Evolutionary conservation across 2,888 invertebrate genomes (phyloP).

Genomic region (Nomada hirtipes): DNA sequence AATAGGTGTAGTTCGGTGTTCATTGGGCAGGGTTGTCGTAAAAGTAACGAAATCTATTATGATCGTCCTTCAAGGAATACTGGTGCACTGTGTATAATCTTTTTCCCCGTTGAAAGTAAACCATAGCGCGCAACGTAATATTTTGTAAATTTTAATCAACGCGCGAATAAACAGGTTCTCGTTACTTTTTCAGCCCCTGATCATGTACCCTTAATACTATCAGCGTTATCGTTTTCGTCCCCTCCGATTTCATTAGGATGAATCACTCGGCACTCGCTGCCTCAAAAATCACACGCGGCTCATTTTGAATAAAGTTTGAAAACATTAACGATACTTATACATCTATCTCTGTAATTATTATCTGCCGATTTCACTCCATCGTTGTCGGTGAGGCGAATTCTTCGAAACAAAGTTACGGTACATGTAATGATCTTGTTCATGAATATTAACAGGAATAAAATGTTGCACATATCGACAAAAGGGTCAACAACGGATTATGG

Average conservation of each 20-base stretch:
- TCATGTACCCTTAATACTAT: conserved; percentile 50
- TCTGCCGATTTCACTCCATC: conserved; percentile 55
- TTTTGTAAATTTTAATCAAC: neutral
- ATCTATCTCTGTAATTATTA: conserved; percentile 72
- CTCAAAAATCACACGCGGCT: conserved; percentile 48
- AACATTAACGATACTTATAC: conserved; percentile 81
- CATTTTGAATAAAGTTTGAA: conserved; percentile 80
- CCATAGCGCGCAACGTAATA: neutral
- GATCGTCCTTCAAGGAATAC: neutral
- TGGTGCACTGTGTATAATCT: neutral
- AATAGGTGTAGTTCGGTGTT: neutral
- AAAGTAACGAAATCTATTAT: neutral
- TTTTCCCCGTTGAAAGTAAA: neutral
- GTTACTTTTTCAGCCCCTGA: conserved; percentile 6
- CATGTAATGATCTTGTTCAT: no score
- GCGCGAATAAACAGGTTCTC: neutral
- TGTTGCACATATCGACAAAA: neutral
- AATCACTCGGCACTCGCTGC: conserved; percentile 38
- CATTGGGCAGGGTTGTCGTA: neutral
- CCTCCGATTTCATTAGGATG: conserved; percentile 15
- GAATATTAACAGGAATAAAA: no score
- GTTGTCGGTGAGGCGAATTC: conserved; percentile 46
- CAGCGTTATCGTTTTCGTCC: conserved; percentile 44
- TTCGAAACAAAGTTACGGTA: conserved; percentile 45
- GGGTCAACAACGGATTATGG: conserved; percentile 7